A percentile compares a stretch with the other conserved stretches of the same genome.
phyloP scores from a whole-genome alignment of 2,888 invertebrate species.

The Nomada goodeniana region DNA sequence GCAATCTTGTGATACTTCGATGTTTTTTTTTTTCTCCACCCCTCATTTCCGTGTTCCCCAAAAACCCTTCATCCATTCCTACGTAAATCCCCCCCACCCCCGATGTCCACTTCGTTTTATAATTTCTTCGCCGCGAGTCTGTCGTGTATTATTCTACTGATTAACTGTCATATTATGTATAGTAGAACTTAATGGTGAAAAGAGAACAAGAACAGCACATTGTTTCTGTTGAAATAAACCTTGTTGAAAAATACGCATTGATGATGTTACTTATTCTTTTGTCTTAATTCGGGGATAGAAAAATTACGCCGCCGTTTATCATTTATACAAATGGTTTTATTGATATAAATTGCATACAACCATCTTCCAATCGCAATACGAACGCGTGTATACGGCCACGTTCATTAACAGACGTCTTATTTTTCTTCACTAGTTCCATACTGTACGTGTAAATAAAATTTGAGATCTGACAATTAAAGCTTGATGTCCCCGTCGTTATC shows the following conservation, averaged over 20 bases:
- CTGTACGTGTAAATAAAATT: too few species aligned
- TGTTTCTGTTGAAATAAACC: constrained; percentile 83
- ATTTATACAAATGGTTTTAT: too few species aligned
- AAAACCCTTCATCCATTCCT: constrained; percentile 45
- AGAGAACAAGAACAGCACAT: constrained; percentile 82
- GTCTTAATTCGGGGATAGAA: background rate
- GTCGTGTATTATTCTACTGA: constrained; percentile 82
- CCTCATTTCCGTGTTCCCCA: constrained; percentile 49
- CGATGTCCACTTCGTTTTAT: constrained; percentile 50
- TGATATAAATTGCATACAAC: too few species aligned
- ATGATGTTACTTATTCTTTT: background rate
- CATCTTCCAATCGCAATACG: too few species aligned
- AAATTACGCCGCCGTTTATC: too few species aligned
- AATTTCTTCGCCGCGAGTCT: constrained; percentile 76
- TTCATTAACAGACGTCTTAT: too few species aligned
- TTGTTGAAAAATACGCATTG: constrained; percentile 79
- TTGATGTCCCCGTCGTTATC: too few species aligned
- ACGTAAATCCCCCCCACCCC: constrained; percentile 37
- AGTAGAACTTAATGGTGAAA: constrained; percentile 83
- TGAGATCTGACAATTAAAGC: too few species aligned
- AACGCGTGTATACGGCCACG: too few species aligned
- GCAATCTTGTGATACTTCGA: constrained; percentile 82
- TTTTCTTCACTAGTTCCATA: too few species aligned
- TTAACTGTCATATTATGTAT: constrained; percentile 82
- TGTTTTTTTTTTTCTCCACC: constrained; percentile 64